Conservation (phyloP, 2,113 vertebrate genomes). For the Protobothrops mucrosquamatus region DNA sequence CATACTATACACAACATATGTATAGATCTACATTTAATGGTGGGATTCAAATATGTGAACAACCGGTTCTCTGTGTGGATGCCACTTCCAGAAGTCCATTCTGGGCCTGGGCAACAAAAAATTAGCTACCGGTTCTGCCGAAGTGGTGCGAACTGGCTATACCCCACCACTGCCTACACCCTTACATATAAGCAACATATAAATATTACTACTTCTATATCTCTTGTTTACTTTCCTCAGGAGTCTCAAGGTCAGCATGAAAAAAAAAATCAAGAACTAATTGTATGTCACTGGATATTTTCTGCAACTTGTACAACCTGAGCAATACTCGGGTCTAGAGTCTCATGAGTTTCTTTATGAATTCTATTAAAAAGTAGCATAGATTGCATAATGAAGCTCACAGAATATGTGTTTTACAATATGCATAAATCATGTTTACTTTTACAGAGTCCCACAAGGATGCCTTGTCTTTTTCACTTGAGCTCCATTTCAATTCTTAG, state of each 20-base stretch:
- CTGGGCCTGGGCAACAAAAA: too few relatives aligned
- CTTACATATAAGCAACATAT: too few relatives aligned
- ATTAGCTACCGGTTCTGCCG: too few relatives aligned
- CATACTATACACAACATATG: too few relatives aligned
- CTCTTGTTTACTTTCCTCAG: not conserved
- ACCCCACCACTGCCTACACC: too few relatives aligned
- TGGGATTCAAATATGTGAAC: too few relatives aligned
- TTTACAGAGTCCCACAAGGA: slow-evolving; percentile 45
- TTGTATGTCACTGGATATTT: slow-evolving; percentile 25
- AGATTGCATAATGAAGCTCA: slow-evolving; percentile 39
- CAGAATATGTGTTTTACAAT: slow-evolving; percentile 45
- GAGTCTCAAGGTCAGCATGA: slow-evolving; percentile 21
- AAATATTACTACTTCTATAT: not conserved
- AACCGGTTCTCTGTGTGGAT: too few relatives aligned
- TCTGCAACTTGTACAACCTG: slow-evolving; percentile 46
- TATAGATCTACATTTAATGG: too few relatives aligned
- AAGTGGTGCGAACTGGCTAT: too few relatives aligned
- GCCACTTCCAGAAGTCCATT: too few relatives aligned
- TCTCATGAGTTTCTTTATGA: slow-evolving; percentile 52
- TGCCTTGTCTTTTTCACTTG: slow-evolving; percentile 39
- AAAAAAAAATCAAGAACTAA: slow-evolving; percentile 23
- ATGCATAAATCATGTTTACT: slow-evolving; percentile 51
- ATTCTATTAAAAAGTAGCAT: slow-evolving; percentile 52
- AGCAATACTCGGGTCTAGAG: slow-evolving; percentile 32
- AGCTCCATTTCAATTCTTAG: slow-evolving; percentile 24